Base-by-base conservation (phyloP, 2,888 invertebrate genomes). In the Eristalis arbustorum region DNA sequence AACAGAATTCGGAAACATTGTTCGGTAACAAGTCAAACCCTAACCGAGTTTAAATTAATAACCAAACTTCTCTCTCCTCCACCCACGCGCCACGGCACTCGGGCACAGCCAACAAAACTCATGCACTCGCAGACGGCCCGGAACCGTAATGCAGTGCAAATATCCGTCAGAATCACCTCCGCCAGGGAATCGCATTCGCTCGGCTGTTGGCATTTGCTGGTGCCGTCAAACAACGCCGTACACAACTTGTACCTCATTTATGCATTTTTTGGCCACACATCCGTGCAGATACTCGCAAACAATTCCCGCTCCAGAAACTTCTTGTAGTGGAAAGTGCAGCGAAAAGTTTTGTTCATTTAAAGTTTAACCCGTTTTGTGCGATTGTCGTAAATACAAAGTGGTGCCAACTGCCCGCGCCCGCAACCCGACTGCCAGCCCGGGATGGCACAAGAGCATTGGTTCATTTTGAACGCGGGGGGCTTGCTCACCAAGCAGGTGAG, bases 321-420 rank as follows among this genome's bases (percentile, higher is more conserved):
- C 73, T 81, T 76, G 57, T 73, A 63, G 81, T 80, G 75, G 68
- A 78, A 84, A 79, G 73, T 80, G 75, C 84, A 76, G 56, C 69
- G 64, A 22, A 82, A 85, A 85, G 82, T 87, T 87, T 82, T 87
- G 85, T 87, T 87, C 82, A 87, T 87, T 87, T 87, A 82, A 87
- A 87, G 85, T 87, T 87, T 74, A 82, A 78, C 77, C 74, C 77
- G 76, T 87, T 78, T 71, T 78, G 77, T 82, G 67, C 74, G 78
- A 87, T 87, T 87, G 85, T 87, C 85, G 85, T 87, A 87, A 87
- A 87, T 87, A 87, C 85, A 87, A 87, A 87, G 69, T 82, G 74
- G 78, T 74, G 82, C 82, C 82, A 78, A 82, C 78, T 57, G 57
- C 37, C 42, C 68, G 14, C 42, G 11, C 34, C 61, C 56, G 11